Conservation (phyloP, 1,140 invertebrate species). For the Drosophila littoralis region DNA sequence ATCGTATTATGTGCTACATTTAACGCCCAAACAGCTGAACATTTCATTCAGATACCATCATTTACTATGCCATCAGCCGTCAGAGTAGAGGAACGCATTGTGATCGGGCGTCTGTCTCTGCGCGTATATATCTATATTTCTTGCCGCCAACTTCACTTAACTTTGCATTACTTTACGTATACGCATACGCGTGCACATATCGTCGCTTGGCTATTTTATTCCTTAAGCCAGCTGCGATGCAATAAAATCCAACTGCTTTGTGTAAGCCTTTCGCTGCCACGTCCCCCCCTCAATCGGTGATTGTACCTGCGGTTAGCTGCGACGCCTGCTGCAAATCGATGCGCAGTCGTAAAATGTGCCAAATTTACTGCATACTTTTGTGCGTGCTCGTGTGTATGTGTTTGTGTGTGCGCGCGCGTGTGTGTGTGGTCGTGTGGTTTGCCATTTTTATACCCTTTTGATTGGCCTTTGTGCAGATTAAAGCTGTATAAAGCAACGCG, state of each 20-base stretch:
- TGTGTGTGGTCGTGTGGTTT: conserved; percentile 3
- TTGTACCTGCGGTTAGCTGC: conserved; percentile 62
- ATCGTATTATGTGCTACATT: conserved; percentile 81
- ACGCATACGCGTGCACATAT: background rate
- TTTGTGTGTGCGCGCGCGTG: conserved; percentile 1
- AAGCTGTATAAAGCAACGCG: conserved; percentile 62
- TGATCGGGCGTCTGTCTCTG: conserved; percentile 6
- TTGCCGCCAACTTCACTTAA: conserved; percentile 15
- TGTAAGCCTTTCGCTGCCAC: conserved; percentile 64
- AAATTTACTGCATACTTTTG: conserved; percentile 76
- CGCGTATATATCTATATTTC: conserved; percentile 10
- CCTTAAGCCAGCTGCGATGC: conserved; percentile 48
- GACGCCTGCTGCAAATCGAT: conserved; percentile 62
- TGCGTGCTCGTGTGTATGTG: conserved; percentile 12
- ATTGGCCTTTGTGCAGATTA: conserved; percentile 66
- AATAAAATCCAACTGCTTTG: conserved; percentile 71
- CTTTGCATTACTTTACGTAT: background rate
- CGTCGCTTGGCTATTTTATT: conserved; percentile 35
- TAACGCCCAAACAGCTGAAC: conserved; percentile 71
- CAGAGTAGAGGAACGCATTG: conserved; percentile 12
- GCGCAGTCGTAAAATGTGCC: conserved; percentile 66
- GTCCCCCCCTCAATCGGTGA: conserved; percentile 9
- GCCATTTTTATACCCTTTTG: conserved; percentile 65
- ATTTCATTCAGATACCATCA: conserved; percentile 49
- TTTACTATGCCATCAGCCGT: conserved; percentile 28